Conservation (phyloP, 1,140 invertebrate genomes). For the Panagrolaimus sp. region DNA sequence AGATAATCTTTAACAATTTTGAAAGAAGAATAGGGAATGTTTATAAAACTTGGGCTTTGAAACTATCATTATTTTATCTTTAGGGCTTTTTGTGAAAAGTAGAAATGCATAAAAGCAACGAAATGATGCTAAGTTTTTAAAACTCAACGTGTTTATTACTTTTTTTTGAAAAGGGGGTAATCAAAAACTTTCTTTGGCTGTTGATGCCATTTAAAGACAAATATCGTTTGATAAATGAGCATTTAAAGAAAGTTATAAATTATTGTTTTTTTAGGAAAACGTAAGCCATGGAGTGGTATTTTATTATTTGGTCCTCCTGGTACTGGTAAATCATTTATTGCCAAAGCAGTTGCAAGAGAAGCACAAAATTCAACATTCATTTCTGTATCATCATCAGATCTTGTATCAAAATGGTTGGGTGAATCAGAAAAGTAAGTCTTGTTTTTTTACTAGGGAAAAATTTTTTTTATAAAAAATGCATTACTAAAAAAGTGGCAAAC, state of each 20-base stretch:
- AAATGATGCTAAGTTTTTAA: too few relatives aligned
- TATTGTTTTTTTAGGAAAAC: conserved; percentile 63
- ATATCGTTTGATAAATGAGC: conserved; percentile 14
- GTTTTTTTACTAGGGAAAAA: conserved; percentile 15
- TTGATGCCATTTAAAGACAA: conserved; percentile 8
- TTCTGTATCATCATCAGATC: conserved; percentile 93
- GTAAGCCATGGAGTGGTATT: conserved; percentile 96
- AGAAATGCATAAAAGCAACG: too few relatives aligned
- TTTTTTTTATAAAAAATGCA: background rate
- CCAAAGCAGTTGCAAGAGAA: conserved; percentile 97
- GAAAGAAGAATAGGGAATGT: too few relatives aligned
- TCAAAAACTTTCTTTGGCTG: too few relatives aligned
- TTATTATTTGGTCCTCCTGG: conserved; percentile 96
- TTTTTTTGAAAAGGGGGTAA: too few relatives aligned
- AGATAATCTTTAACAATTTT: too few relatives aligned
- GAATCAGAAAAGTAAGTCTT: conserved; percentile 81
- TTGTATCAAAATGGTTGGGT: conserved; percentile 98
- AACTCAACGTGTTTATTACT: too few relatives aligned
- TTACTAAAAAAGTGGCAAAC: background rate
- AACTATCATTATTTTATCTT: too few relatives aligned
- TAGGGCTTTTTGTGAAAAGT: too few relatives aligned
- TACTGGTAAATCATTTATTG: conserved; percentile 97
- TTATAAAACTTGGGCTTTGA: too few relatives aligned
- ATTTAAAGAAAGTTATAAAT: conserved; percentile 11
- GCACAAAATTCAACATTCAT: conserved; percentile 99